Evolutionary conservation across 2,797 vertebrate genomes (phyloP), one percentile per base, ranked within the genome.

Genomic region (Pelochelys cantorii): DNA sequence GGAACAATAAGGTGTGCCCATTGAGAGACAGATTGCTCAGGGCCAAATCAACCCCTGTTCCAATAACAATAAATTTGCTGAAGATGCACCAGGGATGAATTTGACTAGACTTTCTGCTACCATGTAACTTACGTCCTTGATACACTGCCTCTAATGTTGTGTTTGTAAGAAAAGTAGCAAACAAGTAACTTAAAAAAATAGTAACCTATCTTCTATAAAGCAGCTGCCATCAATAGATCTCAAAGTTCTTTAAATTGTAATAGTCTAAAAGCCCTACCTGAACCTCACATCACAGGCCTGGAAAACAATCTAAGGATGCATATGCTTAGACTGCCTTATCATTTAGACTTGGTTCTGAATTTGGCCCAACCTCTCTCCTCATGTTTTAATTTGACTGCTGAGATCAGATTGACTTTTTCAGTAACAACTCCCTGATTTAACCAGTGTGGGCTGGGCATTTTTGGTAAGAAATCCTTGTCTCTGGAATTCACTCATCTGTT

Each of bases 301-400:
- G 23, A 77, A 52, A 55, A 78, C 48, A 62, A 13, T 81, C 34
- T 62, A 54, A 23, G 77, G 85, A 86, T 79, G 7, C 8, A 2
- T 56, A 1, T 0, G 0, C 53, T 27, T 55, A 7, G 3, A 81
- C 14, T 65, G 7, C 7, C 37, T 27, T 81, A 56, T 78, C 37
- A 11, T 5, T 89, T 78, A 80, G 18, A 27, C 11, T 86, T 17
- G 13, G 65, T 52, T 56, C 14, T 7, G 52, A 52, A 29, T 83
- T 88, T 53, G 10, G 23, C 83, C 27, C 27, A 68, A 0, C 27
- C 11, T 84, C 85, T 65, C 34, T n/a, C 17, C 59, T 89, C 25
- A 0, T 2, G 1, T 55, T 93, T 87, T 86, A 62, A 7, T 25
- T 27, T 34, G 13, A 55, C 9, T 5, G 11, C 15, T 68, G 65